phyloP scores from a whole-genome alignment of 2,113 vertebrate species.

The Gobio gobio region DNA sequence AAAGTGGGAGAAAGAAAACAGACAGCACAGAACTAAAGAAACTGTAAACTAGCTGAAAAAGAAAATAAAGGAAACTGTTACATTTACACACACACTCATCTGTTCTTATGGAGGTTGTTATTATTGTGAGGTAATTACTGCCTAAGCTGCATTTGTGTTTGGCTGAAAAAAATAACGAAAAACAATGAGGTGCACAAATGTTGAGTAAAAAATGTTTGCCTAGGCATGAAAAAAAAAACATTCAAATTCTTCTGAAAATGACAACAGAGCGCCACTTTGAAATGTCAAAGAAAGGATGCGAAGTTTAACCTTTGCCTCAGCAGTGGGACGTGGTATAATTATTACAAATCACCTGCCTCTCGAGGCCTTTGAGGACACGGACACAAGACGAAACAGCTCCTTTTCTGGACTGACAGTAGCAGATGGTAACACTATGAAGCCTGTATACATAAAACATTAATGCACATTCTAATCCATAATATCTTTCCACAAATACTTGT shows the following conservation, averaged over 20 bases:
- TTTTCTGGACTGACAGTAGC: neutral
- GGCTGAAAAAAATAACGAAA: slow-evolving; percentile 38
- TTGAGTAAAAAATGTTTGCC: slow-evolving; percentile 53
- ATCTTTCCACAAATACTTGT: neutral
- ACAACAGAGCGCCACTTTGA: slow-evolving; percentile 57
- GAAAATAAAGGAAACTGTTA: slow-evolving; percentile 55
- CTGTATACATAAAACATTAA: neutral
- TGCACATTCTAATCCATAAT: neutral
- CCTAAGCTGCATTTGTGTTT: slow-evolving; percentile 61
- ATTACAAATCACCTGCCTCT: slow-evolving; percentile 23
- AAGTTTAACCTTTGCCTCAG: slow-evolving; percentile 56
- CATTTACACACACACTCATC: slow-evolving; percentile 66
- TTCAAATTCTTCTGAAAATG: slow-evolving; percentile 52
- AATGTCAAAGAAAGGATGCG: slow-evolving; percentile 64
- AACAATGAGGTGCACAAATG: neutral
- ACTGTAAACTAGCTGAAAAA: slow-evolving; percentile 38
- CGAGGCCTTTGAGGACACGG: slow-evolving; percentile 32
- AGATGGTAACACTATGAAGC: neutral
- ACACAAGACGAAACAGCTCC: neutral
- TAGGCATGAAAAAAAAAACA: slow-evolving; percentile 57
- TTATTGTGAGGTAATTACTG: slow-evolving; percentile 73
- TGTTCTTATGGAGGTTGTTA: slow-evolving; percentile 68
- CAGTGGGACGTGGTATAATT: slow-evolving; percentile 41
- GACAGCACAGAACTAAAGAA: slow-evolving; percentile 44
- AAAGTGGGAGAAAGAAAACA: neutral